These are phyloP conservation scores for Sisyra nigra DNA, from an alignment of 2,888 invertebrate species.

Conservation along the genomic window DNA sequence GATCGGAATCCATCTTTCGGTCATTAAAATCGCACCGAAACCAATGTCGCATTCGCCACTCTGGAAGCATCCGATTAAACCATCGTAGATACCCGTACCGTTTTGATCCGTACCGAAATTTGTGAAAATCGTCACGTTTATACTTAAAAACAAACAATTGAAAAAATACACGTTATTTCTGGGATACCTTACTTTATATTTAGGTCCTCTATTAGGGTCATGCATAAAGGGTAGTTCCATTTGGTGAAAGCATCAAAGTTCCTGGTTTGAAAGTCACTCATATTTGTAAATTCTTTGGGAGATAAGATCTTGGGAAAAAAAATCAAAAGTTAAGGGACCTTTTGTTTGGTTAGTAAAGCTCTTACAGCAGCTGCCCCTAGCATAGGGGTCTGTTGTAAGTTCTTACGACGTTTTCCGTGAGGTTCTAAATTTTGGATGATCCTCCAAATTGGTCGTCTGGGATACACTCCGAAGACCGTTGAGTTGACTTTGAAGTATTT, in stretches of 20 bases:
- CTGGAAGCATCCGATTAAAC: conserved; percentile 37
- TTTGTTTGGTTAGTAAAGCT: too few relatives aligned
- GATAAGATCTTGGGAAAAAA: conserved; percentile 1
- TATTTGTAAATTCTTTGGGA: conserved; percentile 10
- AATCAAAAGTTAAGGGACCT: too few relatives aligned
- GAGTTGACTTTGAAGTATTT: too few relatives aligned
- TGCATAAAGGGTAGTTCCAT: conserved; percentile 24
- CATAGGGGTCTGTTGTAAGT: background rate
- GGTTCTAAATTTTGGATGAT: background rate
- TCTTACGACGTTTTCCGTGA: background rate
- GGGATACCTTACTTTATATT: conserved; percentile 24
- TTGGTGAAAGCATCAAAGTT: conserved; percentile 30
- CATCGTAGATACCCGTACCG: conserved; percentile 39
- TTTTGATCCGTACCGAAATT: conserved; percentile 38
- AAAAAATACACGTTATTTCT: too few relatives aligned
- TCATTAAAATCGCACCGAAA: conserved; percentile 36
- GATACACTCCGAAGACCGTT: too few relatives aligned
- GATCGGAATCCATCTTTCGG: conserved; percentile 33
- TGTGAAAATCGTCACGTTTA: conserved; percentile 24
- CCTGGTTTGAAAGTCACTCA: conserved; percentile 22
- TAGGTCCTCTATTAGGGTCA: conserved; percentile 23
- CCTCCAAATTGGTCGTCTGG: too few relatives aligned
- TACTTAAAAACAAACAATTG: conserved; percentile 16
- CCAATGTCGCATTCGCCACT: conserved; percentile 35
- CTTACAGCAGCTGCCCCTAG: background rate